Conservation (phyloP, 2,113 vertebrate genomes). For the Pogona vitticeps region DNA sequence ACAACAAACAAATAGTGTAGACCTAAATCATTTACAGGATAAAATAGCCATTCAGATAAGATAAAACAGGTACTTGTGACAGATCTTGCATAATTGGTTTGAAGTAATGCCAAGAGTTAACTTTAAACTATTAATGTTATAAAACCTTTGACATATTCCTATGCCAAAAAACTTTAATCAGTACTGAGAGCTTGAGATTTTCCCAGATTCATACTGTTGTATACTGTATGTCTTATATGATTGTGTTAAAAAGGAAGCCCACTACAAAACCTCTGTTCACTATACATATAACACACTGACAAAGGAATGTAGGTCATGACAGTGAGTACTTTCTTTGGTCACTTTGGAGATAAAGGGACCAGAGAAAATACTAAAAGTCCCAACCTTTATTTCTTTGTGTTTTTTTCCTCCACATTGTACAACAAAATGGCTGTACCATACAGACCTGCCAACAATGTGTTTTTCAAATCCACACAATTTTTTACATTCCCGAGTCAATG, state of each 20-base stretch:
- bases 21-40: conserved; percentile 60
- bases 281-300: background rate
- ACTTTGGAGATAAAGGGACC: too few relatives aligned
- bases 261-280: background rate
- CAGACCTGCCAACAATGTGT: too few relatives aligned
- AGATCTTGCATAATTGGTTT: conserved; percentile 65
- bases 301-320: background rate
- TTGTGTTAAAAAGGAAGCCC: conserved; percentile 7
- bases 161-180: conserved; percentile 67
- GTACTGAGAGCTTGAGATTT: conserved; percentile 63
- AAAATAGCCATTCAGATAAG: conserved; percentile 72
- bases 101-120: conserved; percentile 68
- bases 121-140: conserved; percentile 60
- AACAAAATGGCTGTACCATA: too few relatives aligned
- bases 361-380: too few relatives aligned
- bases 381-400: background rate
- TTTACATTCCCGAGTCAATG: too few relatives aligned
- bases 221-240: background rate
- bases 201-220: conserved; percentile 30
- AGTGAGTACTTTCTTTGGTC: too few relatives aligned
- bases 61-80: conserved; percentile 70
- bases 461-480: too few relatives aligned
- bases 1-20: conserved; percentile 41
- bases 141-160: conserved; percentile 57
- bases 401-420: background rate